phyloP scores from a whole-genome alignment of 2,888 invertebrate species.

The Ashinkailepas kermadecensis region DNA sequence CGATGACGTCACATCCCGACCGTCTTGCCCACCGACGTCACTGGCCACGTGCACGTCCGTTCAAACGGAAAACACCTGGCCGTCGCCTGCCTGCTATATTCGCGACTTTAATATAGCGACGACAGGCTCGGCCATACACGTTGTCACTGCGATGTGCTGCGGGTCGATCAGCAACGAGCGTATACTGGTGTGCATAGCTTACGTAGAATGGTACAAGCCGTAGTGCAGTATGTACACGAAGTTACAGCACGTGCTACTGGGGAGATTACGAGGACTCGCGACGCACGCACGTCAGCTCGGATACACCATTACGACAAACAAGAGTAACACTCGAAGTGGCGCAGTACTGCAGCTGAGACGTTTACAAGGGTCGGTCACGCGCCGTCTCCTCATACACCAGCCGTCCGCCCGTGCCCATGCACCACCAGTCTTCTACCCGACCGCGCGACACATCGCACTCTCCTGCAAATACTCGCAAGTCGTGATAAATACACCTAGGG shows the following conservation, averaged over 20 bases:
- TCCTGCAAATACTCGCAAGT: not conserved
- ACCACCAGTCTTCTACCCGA: not conserved
- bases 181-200: not conserved
- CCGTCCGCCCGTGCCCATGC: not conserved
- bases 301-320: conserved; percentile 4
- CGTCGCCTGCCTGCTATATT: conserved; percentile 3
- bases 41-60: too few relatives aligned
- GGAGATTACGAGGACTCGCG: not conserved
- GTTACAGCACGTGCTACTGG: not conserved
- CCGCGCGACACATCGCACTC: not conserved
- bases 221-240: not conserved
- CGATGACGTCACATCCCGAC: too few relatives aligned
- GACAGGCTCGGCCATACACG: not conserved
- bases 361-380: not conserved
- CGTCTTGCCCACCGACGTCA: too few relatives aligned
- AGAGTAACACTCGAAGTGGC: not conserved
- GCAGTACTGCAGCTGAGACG: not conserved
- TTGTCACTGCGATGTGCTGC: not conserved
- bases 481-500: conserved; percentile 14
- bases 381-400: not conserved
- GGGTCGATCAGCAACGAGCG: not conserved
- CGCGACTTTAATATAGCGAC: not conserved
- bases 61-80: not conserved
- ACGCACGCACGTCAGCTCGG: not conserved
- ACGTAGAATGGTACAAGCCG: not conserved